Evolutionary conservation across 2,888 invertebrate species (phyloP).

Genomic region (Lapara coniferarum): DNA sequence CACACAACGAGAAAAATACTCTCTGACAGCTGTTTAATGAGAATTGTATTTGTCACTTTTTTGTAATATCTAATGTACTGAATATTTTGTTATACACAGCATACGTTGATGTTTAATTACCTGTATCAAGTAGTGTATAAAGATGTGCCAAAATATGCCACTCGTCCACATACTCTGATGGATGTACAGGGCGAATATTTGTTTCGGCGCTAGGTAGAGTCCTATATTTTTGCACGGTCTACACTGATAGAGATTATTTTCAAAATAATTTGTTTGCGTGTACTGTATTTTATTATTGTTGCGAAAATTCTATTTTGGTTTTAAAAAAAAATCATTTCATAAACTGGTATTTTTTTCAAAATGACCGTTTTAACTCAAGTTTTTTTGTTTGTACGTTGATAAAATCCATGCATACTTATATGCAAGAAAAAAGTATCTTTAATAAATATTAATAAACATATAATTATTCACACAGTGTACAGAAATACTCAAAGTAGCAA

Average conservation of each 20-base stretch:
- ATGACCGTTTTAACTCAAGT: too few relatives aligned
- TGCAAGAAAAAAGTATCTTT: background rate
- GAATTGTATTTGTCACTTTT: background rate
- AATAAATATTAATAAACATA: constrained; percentile 5
- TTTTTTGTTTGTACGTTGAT: too few relatives aligned
- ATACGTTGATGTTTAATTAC: background rate
- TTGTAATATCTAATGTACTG: background rate
- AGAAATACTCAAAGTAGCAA: constrained; percentile 18
- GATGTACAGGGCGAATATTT: background rate
- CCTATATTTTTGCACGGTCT: background rate
- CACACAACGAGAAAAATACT: background rate
- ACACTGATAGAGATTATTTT: background rate
- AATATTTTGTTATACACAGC: background rate
- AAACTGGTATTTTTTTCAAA: too few relatives aligned
- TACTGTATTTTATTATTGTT: background rate
- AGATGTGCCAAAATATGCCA: background rate
- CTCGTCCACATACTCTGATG: background rate
- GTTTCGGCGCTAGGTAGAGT: background rate
- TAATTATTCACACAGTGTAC: constrained; percentile 21
- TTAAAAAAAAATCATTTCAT: too few relatives aligned
- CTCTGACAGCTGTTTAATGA: constrained; percentile 13
- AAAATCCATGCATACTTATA: background rate
- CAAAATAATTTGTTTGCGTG: background rate
- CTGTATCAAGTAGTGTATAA: too few relatives aligned
- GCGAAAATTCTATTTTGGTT: background rate